Evolutionary conservation across 1,140 invertebrate species (phyloP), one percentile per base, ranked within the genome.

Genomic region (Hycleus cichorii): DNA sequence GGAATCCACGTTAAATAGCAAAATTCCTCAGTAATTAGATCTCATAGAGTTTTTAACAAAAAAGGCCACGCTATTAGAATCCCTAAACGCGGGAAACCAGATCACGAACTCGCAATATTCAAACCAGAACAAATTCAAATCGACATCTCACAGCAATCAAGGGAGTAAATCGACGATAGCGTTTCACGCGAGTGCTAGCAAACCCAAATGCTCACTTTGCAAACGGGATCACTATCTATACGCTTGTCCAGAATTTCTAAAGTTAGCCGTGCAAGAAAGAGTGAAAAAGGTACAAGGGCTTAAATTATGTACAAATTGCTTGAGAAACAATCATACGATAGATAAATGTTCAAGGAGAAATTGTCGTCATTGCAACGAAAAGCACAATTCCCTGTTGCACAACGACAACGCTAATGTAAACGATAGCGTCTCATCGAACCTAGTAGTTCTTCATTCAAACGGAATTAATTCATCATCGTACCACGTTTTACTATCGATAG

Each of bases 251-350:
- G 38, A 42, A 24, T 57, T 57, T 57, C 9, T 47, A 3, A 56
- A 47, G 12, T 10, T 56, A 12, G 2, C 24, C 2, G 5, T 32
- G 1, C n/a, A 4, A 2, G 54, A 48, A 10, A 39, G 27, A 57
- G 49, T 27, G 3, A 45, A 11, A 8, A 8, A 18, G 39, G 32
- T 57, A 24, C 38, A 57, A 26, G 8, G 10, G 40, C 24, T 49
- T 25, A 49, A 49, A 42, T 49, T 57, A 24, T 57, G 54, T 38
- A 10, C 27, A 39, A 57, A 57, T 57, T 57, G 54, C 26, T 27
- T 57, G 8, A 48, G 38, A 43, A 32, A 26, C 7, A 43, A 43
- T 43, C 54, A 49, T 49, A 9, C 25, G 5, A 12, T 40, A n/a
- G 6, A 38, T 18, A 9, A 47, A 25, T 56, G 53, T 39, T 10